phyloP scores from a whole-genome alignment of 2,888 invertebrate genomes.

The Stenurella melanura region DNA sequence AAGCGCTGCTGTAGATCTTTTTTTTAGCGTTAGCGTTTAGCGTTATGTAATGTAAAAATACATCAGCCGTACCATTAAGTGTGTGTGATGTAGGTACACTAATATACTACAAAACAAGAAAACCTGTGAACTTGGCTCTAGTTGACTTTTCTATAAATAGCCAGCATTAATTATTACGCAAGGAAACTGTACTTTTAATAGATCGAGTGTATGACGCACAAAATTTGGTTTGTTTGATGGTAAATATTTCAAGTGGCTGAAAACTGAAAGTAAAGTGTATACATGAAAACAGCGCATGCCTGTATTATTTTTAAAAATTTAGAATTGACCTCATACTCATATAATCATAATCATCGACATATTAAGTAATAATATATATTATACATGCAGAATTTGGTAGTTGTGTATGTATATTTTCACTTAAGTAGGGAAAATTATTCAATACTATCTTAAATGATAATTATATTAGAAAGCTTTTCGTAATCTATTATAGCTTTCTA shows the following conservation, averaged over 20 bases:
- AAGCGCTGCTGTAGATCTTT: background rate
- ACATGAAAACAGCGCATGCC: background rate
- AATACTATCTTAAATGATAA: background rate
- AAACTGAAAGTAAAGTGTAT: constrained; percentile 26
- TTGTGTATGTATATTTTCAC: background rate
- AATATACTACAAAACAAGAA: constrained; percentile 35
- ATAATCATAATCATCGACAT: background rate
- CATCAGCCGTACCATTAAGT: background rate
- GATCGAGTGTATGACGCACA: constrained; percentile 33
- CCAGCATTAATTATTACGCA: constrained; percentile 45
- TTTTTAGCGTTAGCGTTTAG: background rate
- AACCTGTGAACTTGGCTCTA: constrained; percentile 57
- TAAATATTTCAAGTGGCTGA: constrained; percentile 23
- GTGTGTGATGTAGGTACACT: background rate
- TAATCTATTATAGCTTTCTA: too few species aligned
- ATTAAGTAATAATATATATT: background rate
- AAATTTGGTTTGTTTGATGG: constrained; percentile 17
- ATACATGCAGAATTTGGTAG: background rate
- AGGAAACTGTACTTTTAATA: constrained; percentile 36
- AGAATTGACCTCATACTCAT: constrained; percentile 7
- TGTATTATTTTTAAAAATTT: background rate
- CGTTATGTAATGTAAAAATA: constrained; percentile 1
- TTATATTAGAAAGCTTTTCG: background rate
- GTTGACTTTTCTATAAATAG: constrained; percentile 50
- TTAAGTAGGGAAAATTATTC: background rate